Evolutionary conservation across 23 tunicate genomes (phyloP).

Genomic region (Halocynthia aurantium): DNA sequence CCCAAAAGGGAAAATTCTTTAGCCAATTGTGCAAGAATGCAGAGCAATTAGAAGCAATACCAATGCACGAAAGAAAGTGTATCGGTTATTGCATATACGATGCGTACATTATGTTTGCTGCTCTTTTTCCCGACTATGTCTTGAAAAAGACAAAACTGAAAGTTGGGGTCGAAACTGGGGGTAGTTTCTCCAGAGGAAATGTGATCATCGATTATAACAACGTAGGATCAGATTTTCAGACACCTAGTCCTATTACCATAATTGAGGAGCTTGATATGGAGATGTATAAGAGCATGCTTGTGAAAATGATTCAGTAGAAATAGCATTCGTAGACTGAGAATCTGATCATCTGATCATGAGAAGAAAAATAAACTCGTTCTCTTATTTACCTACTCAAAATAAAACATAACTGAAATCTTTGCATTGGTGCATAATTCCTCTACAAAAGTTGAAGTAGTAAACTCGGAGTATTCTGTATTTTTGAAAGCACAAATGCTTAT

Average conservation of each 20-base stretch:
- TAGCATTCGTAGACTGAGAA: no score
- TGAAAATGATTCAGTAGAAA: background rate
- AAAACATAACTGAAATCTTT: no score
- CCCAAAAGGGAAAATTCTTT: background rate
- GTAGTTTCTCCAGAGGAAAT: conserved; percentile 11
- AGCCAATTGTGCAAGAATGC: background rate
- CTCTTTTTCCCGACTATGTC: background rate
- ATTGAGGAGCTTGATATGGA: conserved; percentile 12
- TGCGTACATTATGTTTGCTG: background rate
- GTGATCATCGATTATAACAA: conserved; percentile 7
- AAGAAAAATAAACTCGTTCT: no score
- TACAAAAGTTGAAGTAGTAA: no score
- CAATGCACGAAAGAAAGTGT: background rate
- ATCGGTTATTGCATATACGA: conserved; percentile 22
- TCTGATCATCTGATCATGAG: no score
- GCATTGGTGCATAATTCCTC: no score
- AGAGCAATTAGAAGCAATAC: background rate
- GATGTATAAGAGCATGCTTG: background rate
- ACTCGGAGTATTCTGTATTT: no score
- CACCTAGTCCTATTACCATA: background rate
- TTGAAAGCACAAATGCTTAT: no score
- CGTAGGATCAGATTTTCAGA: background rate
- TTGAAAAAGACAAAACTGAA: background rate
- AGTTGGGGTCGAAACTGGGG: conserved; percentile 17
- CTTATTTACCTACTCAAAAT: no score